Conservation (phyloP, 2,113 vertebrate species). For the Probosciger aterrimus region DNA sequence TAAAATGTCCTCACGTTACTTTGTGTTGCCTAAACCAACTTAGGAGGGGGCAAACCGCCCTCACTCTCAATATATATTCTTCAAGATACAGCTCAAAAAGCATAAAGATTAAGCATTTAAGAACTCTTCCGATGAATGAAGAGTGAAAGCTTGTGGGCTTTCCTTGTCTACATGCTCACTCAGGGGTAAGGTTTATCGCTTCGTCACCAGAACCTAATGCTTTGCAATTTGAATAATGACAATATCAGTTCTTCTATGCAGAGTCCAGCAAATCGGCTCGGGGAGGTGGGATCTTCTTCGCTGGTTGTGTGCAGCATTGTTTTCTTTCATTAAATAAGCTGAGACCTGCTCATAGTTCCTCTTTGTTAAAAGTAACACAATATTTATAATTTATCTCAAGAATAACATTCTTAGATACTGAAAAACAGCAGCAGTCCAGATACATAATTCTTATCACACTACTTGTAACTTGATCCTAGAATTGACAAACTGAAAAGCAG, state of each 20-base stretch:
- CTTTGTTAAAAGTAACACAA: background rate
- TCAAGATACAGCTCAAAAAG: background rate
- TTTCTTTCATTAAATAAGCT: background rate
- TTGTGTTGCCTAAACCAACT: background rate
- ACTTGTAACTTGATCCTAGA: background rate
- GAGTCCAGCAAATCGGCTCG: background rate
- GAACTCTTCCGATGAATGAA: background rate
- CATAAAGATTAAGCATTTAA: background rate
- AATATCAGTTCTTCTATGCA: background rate
- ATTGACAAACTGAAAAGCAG: background rate
- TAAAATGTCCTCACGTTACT: background rate
- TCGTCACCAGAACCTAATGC: background rate
- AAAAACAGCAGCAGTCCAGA: background rate
- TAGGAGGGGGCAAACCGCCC: background rate
- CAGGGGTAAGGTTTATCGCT: background rate
- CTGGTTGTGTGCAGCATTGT: background rate
- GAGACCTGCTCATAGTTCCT: background rate
- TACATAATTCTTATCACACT: background rate
- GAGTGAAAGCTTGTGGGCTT: background rate
- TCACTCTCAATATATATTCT: background rate
- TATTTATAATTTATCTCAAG: background rate
- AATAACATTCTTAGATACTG: constrained; percentile 4
- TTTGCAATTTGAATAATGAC: background rate
- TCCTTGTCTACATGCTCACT: background rate
- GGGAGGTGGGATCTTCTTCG: background rate